Conservation (phyloP, 2,888 invertebrate genomes). For the Portevinia maculata region DNA sequence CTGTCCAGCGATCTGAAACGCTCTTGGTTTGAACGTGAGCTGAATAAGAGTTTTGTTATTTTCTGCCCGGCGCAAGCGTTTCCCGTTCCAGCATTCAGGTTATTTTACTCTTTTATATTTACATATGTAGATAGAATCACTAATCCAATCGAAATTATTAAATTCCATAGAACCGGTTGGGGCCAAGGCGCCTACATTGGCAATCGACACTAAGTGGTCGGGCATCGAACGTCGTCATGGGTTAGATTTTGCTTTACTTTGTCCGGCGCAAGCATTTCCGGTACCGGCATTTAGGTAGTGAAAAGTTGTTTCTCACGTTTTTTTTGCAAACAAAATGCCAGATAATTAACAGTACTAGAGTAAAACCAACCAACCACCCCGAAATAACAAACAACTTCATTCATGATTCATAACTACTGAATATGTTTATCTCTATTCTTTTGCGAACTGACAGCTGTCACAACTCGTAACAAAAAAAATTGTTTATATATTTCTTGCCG, state of each 20-base stretch:
- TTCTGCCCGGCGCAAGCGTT: constrained; percentile 91
- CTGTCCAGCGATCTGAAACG: constrained; percentile 84
- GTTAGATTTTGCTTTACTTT: constrained; percentile 84
- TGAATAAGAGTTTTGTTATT: constrained; percentile 86
- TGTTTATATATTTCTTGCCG: constrained; percentile 61
- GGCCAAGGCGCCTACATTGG: constrained; percentile 89
- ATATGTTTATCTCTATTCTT: constrained; percentile 16
- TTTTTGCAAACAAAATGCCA: constrained; percentile 42
- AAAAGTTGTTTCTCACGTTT: constrained; percentile 9
- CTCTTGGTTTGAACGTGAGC: constrained; percentile 84
- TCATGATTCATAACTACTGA: constrained; percentile 52
- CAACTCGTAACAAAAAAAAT: constrained; percentile 3
- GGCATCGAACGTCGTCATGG: constrained; percentile 83
- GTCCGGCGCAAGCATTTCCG: constrained; percentile 91
- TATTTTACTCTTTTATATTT: constrained; percentile 74
- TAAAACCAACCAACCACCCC: constrained; percentile 45
- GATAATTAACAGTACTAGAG: constrained; percentile 51
- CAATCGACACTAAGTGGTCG: constrained; percentile 87
- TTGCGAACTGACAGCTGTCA: constrained; percentile 32
- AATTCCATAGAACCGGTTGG: constrained; percentile 86
- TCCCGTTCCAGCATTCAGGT: constrained; percentile 88
- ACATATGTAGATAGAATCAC: too few relatives aligned
- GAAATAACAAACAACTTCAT: constrained; percentile 52
- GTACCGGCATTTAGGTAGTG: constrained; percentile 86
- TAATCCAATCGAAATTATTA: constrained; percentile 74